Base-by-base conservation (phyloP, 2,113 vertebrate genomes). In the Onychostruthus taczanowskii region DNA sequence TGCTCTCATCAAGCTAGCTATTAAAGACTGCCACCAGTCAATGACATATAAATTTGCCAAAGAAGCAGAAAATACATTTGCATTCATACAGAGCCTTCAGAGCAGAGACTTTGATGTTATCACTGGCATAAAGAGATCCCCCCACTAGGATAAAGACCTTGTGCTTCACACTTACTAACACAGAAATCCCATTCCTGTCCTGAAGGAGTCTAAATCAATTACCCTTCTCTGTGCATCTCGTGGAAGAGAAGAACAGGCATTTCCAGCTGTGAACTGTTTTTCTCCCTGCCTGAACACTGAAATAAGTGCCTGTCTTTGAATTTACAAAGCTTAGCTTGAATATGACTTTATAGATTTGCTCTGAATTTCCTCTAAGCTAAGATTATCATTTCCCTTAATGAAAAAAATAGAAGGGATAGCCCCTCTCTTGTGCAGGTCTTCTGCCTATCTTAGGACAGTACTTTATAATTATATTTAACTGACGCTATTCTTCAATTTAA, bases 181-280 rank as follows among this genome's bases (percentile, higher is more conserved):
- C 28, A 70, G 94, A 84, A 96, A 88, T 41, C 26, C 46, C 84
- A 90, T 84, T 85, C 84, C 81, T 49, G 53, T 76, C 75, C 78
- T 93, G 78, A 89, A 83, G 41, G 55, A 77, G 75, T 93, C 93
- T 67, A 74, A 94, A 94, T 89, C 89, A 95, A 94, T 96, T 94
- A 93, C 22, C 67, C 58, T 91, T 90, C 72, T 67, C 84, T 77
- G 66, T 80, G 55, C 70, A 81, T 76, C 86, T 92, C 0, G 16
- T 85, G 79, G 82, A 94, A 91, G 80, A 93, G 84, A 81, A 87
- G 91, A 94, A 75, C 84, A 92, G 84, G 66, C 84, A 94, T 31
- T 91, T 95, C 96, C 89, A 96, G 94, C 96, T 96, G 89, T 91
- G 87, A 92, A 70, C 58, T 83, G 33, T 43, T 95, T 92, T 94